Base-by-base conservation (phyloP, 2,113 vertebrate genomes). In the Sminthopsis crassicaudata region DNA sequence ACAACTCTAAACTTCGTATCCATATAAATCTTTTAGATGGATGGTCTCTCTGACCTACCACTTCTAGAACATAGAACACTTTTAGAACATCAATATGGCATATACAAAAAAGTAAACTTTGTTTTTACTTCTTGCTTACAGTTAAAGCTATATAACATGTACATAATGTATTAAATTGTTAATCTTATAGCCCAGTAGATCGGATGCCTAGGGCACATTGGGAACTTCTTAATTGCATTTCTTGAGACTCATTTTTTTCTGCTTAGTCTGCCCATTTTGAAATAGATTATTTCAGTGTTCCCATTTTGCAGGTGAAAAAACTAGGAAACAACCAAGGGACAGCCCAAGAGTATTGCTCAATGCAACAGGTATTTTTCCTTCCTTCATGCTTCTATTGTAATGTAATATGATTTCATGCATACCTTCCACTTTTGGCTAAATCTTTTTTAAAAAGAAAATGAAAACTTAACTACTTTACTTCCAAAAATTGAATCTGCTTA, bases 51-150 rank as follows among this genome's bases (percentile, higher is more conserved):
- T 57, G 46, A 88, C 46, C 46, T 51, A 22, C 67, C 27, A 10
- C 93, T 97, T 94, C 95, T 94, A 96, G 97, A 96, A 98, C 90
- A 95, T 95, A n/a, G n/a, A n/a, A n/a, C 27, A 10, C 93, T 97
- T 94, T 94, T 94, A 96, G 97, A 96, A 98, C 90, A 95, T 95
- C 94, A 36, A 51, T 96, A 48, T 24, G 36, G 93, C 55, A 92
- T 53, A 95, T 91, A 12, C 25, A n/a, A 46, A 92, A 0, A 94
- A 89, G 42, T 46, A 91, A 14, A 46, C 46, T 54, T 91, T 46
- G 48, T 60, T 91, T 55, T 93, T 54, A 19, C 42, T 52, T 6
- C 0, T 8, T 10, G 3, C 1, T 0, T 55, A 46, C 60, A 22
- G 11, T 22, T 9, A 0, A 54, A 46, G 91, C 46, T 54, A 51